Percentiles rank a stretch among this genome's conserved stretches.
Conservation (phyloP, 2,797 vertebrate species). For the Ptychobarbus kaznakovi region DNA sequence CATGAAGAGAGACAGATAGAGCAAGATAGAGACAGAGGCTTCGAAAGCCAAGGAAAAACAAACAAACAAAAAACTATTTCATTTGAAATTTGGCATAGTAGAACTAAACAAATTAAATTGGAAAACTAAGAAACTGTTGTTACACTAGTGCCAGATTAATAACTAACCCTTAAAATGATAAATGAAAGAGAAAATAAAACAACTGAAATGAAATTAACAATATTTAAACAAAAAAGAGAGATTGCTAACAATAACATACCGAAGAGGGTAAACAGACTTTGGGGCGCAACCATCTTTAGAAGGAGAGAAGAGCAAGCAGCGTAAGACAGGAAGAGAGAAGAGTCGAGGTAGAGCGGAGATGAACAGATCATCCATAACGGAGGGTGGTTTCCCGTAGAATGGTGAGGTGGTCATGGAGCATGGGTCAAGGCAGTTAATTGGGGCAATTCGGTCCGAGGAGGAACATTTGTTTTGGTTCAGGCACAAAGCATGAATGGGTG, state of each 20-base stretch:
- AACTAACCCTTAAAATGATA: constrained; percentile 68
- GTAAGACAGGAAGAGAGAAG: constrained; percentile 97
- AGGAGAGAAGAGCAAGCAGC: constrained; percentile 98
- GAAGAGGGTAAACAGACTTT: constrained; percentile 98
- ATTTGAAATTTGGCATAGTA: constrained; percentile 41
- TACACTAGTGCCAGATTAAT: constrained; percentile 85
- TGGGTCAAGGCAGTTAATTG: constrained; percentile 88
- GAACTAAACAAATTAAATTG: constrained; percentile 34
- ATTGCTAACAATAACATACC: constrained; percentile 97
- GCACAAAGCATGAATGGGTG: constrained; percentile 88
- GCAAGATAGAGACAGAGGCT: constrained; percentile 66
- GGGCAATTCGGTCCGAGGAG: constrained; percentile 90
- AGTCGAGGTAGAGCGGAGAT: constrained; percentile 94
- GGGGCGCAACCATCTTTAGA: constrained; percentile 98
- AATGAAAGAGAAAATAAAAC: constrained; percentile 82
- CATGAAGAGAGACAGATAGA: constrained; percentile 79
- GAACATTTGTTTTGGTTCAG: constrained; percentile 86
- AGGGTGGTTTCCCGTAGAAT: constrained; percentile 98
- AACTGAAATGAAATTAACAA: constrained; percentile 73
- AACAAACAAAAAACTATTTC: constrained; percentile 54
- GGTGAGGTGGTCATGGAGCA: constrained; percentile 90
- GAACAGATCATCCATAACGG: constrained; percentile 99
- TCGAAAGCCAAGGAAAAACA: constrained; percentile 50
- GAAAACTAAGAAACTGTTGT: constrained; percentile 81
- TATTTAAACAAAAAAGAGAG: constrained; percentile 82